Base-by-base conservation (phyloP, 2,113 vertebrate genomes). In the Equus quagga region DNA sequence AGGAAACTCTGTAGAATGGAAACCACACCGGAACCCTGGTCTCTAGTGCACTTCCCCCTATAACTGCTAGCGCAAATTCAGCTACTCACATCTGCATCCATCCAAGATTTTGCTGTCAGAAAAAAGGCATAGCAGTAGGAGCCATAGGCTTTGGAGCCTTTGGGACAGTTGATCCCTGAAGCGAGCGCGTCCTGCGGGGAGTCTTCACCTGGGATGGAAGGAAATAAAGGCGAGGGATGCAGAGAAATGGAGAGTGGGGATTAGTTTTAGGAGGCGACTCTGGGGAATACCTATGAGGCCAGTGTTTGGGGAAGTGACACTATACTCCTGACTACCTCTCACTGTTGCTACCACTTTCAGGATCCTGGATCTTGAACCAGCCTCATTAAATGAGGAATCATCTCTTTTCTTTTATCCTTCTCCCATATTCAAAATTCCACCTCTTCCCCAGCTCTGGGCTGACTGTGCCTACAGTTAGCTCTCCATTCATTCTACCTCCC, bases 121-220 rank as follows among this genome's bases (percentile, higher is more conserved):
- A 92, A 94, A 23, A 97, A 28, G 33, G 46, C 70, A 78, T 97
- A 97, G 51, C 98, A 96, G 26, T 88, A 0, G 23, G 69, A 90
- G 1, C 4, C 9, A 80, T 76, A 97, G 33, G 36, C 28, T 15
- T 9, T 73, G n/a, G 96, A 80, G n/a, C 64, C 90, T 69, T 2
- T 26, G 24, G 97, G 96, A 78, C 92, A 98, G 3, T 21, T 76
- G 36, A 21, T 51, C 1, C 51, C 3, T 44, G 91, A 3, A 60
- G 93, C 79, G 0, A 6, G 0, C 3, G 6, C 0, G 18, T 95
- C 18, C 0, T 54, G 19, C 44, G n/a, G 28, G 6, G 0, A 2
- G 8, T 91, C 83, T 72, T 94, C 62, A n/a, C 86, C 92, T 97
- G 58, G 0, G 8, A 2, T 36, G 8, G 14, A 65, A 36, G 41